phyloP scores from a whole-genome alignment of 2,888 invertebrate species.

The Eurois occulta region DNA sequence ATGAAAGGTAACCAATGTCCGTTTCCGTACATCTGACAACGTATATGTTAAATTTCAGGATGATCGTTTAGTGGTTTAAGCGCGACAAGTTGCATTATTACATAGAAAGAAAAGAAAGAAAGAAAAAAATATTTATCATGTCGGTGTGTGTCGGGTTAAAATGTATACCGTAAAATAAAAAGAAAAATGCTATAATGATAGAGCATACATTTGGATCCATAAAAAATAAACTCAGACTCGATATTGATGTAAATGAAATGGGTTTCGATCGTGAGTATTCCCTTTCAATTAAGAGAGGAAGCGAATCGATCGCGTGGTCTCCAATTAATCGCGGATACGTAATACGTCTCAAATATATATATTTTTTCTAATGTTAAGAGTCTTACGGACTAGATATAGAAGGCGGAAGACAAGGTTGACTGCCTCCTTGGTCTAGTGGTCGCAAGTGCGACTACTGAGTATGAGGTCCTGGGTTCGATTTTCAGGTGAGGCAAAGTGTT shows the following conservation, averaged over 20 bases:
- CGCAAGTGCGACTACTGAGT: too few relatives aligned
- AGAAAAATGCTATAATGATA: neutral
- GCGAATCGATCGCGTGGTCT: conserved; percentile 23
- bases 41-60: too few relatives aligned
- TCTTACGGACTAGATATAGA: neutral
- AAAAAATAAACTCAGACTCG: conserved; percentile 19
- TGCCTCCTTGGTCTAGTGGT: too few relatives aligned
- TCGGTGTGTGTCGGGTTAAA: too few relatives aligned
- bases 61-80: too few relatives aligned
- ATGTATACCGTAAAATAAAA: neutral
- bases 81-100: too few relatives aligned
- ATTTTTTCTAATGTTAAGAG: neutral
- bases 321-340: conserved; percentile 34
- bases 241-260: conserved; percentile 30
- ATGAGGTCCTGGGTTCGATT: too few relatives aligned
- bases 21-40: too few relatives aligned
- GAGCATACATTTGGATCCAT: neutral
- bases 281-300: conserved; percentile 46
- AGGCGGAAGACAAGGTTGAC: neutral
- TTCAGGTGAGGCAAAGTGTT: too few relatives aligned
- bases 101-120: too few relatives aligned
- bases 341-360: neutral
- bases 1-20: too few relatives aligned
- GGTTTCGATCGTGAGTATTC: conserved; percentile 26
- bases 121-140: too few relatives aligned